Base-by-base conservation (phyloP, 2,888 invertebrate species). In the Drosophila neonasuta region DNA sequence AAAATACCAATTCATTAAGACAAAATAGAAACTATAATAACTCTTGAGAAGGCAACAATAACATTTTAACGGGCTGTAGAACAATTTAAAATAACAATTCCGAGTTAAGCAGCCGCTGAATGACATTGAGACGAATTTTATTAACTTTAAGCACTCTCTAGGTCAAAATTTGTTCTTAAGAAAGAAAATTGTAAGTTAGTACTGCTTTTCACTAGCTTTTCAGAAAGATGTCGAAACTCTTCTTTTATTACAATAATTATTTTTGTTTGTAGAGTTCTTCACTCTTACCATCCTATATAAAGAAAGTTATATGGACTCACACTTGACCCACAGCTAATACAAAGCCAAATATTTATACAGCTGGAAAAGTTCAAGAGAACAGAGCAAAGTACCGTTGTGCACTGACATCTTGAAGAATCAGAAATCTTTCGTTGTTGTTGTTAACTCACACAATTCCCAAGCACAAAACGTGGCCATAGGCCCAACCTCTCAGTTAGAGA, bases 291-390 rank as follows among this genome's bases (percentile, higher is more conserved):
- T 5, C n/a, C 10, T 8, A 32, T 10, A 36, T 51, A 46, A 62
- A 77, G 77, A 74, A 74, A 74, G 74, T 72, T 72, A 49, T 32
- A 29, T 39, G 54, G 20, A 11, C 48, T 60, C 61, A 71, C 55
- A 77, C 77, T 74, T 74, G 74, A 77, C 73, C 74, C 63, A 68
- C 30, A 72, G 74, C 60, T 76, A 74, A 76, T 74, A 74, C 77
- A 68, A 71, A 71, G 77, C 57, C 77, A 76, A 74, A 74, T 74
- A 74, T 71, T 76, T 74, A 72, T 71, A 68, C 68, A 74, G 72
- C 77, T 76, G 72, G 60, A 74, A 76, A 71, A 71, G 49, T 72
- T 68, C 45, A 63, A 56, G 44, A 68, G 55, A 63, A 69, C 57
- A 46, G 57, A 49, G 66, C 75, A 52, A 67, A 72, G 68, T 72